Percentiles rank a stretch among this genome's conserved stretches.
Evolutionary conservation across 1,140 invertebrate species (phyloP).

Genomic region (Drosophila tropicalis): DNA sequence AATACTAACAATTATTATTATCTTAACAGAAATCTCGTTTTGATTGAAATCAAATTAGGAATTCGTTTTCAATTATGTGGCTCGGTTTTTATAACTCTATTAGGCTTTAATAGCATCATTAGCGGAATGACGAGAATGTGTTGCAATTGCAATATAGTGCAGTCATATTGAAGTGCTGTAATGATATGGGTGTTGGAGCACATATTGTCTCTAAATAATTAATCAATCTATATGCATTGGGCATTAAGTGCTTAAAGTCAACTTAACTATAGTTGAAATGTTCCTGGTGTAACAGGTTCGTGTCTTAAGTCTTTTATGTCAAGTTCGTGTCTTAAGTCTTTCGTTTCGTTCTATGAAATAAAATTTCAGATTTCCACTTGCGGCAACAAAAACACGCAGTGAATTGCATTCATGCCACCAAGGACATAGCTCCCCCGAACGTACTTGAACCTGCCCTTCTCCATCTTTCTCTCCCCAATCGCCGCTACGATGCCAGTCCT

Average conservation of each 20-base stretch:
- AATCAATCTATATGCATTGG: conserved; percentile 76
- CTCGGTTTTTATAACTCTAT: conserved; percentile 69
- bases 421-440: conserved; percentile 55
- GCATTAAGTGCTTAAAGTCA: conserved; percentile 68
- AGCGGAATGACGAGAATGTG: conserved; percentile 27
- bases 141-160: conserved; percentile 47
- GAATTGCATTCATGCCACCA: conserved; percentile 62
- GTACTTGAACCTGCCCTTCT: conserved; percentile 62
- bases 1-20: not conserved
- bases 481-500: not conserved
- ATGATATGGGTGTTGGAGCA: conserved; percentile 11
- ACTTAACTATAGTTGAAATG: conserved; percentile 49
- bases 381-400: conserved; percentile 26
- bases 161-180: conserved; percentile 43
- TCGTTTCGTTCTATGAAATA: conserved; percentile 33
- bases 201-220: conserved; percentile 39
- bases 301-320: conserved; percentile 60
- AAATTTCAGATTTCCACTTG: not conserved
- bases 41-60: conserved; percentile 47
- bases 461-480: not conserved
- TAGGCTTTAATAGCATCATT: conserved; percentile 69
- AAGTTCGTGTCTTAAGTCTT: conserved; percentile 69
- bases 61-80: conserved; percentile 56
- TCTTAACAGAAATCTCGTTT: not conserved
- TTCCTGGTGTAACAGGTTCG: conserved; percentile 67